These are phyloP conservation scores for Drosophila antonietae DNA, from an alignment of 2,888 invertebrate genomes.

Conservation along the genomic window DNA sequence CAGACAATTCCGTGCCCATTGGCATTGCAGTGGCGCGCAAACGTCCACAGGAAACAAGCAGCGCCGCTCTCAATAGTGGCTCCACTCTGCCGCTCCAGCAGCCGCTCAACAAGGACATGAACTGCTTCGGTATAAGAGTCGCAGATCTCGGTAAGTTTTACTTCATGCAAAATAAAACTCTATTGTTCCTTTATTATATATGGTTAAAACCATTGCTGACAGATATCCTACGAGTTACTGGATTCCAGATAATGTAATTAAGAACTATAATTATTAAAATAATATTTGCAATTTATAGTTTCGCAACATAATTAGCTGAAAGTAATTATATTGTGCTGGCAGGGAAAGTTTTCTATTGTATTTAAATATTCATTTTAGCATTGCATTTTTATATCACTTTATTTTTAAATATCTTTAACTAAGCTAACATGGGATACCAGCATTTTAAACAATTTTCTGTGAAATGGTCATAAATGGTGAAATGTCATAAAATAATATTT, in stretches of 20 bases:
- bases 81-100: slow-evolving; percentile 78
- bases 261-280: not conserved
- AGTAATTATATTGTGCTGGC: not conserved
- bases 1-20: slow-evolving; percentile 89
- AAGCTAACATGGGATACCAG: not conserved
- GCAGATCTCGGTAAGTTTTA: slow-evolving; percentile 83
- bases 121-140: slow-evolving; percentile 84
- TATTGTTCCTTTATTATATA: not conserved
- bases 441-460: not conserved
- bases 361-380: not conserved
- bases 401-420: not conserved
- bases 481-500: not conserved
- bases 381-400: not conserved
- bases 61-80: slow-evolving; percentile 63
- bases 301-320: not conserved
- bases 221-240: not conserved
- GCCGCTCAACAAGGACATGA: slow-evolving; percentile 83
- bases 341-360: not conserved
- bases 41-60: slow-evolving; percentile 85
- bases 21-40: slow-evolving; percentile 94
- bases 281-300: not conserved
- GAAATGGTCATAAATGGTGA: no score
- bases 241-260: not conserved
- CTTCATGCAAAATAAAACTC: not conserved
- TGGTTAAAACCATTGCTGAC: not conserved